Conservation (phyloP, 2,888 invertebrate species). For the Ctena decussata region DNA sequence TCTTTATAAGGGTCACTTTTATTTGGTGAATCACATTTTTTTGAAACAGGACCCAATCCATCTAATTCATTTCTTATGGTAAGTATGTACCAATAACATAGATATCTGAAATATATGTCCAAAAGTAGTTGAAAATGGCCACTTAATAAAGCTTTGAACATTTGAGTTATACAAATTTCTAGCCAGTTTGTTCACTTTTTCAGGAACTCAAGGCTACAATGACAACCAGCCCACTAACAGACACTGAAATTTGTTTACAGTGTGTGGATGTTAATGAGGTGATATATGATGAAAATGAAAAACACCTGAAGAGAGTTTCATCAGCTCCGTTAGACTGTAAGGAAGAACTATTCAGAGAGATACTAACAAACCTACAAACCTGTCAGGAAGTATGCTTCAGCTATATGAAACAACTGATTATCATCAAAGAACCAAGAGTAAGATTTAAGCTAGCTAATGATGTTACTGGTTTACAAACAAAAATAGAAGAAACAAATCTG, state of each 20-base stretch:
- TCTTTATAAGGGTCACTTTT: too few species aligned
- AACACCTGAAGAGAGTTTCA: conserved; percentile 41
- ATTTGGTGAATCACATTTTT: too few species aligned
- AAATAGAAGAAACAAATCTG: conserved; percentile 45
- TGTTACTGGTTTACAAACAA: conserved; percentile 44
- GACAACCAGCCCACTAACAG: background rate
- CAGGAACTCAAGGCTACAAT: too few species aligned
- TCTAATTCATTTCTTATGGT: too few species aligned
- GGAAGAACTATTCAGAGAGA: conserved; percentile 41
- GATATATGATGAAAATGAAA: conserved; percentile 52
- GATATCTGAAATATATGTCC: too few species aligned
- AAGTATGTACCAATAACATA: too few species aligned
- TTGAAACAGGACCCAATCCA: too few species aligned
- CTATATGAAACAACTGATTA: conserved; percentile 49
- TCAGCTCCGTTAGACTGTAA: conserved; percentile 20
- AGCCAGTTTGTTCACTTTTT: too few species aligned
- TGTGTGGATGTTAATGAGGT: conserved; percentile 61
- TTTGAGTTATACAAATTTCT: too few species aligned
- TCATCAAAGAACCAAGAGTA: conserved; percentile 51
- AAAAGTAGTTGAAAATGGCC: too few species aligned
- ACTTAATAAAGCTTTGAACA: too few species aligned
- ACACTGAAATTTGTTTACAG: conserved; percentile 47
- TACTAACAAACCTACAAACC: conserved; percentile 44
- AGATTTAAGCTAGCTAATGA: conserved; percentile 55
- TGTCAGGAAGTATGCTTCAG: conserved; percentile 49